These are phyloP conservation scores for Syrmaticus mikado DNA, from an alignment of 2,113 vertebrate species.

Conservation along the genomic window DNA sequence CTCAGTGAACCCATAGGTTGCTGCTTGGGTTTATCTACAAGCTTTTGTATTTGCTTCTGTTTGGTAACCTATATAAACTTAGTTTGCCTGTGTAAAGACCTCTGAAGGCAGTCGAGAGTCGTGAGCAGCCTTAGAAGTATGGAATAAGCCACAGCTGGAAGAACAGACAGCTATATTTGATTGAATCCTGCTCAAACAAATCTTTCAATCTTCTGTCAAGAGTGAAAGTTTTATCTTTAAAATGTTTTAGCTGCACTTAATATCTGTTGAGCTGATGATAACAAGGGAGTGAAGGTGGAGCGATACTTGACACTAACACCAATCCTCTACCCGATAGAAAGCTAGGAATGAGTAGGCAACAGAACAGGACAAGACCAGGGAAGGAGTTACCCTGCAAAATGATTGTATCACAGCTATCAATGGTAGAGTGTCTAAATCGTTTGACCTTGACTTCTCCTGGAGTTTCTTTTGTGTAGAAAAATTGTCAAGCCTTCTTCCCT, in stretches of 20 bases:
- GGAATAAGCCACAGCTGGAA: rapidly evolving
- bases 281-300: background rate
- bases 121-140: background rate
- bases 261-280: background rate
- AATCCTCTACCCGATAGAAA: rapidly evolving
- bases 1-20: background rate
- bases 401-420: background rate
- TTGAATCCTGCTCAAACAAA: too few species aligned
- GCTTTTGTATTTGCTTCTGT: background rate
- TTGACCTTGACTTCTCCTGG: background rate
- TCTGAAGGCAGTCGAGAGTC: background rate
- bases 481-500: background rate
- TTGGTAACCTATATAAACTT: background rate
- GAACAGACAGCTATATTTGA: rapidly evolving
- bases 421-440: too few species aligned
- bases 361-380: background rate
- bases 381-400: background rate
- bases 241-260: rapidly evolving
- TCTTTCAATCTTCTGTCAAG: background rate
- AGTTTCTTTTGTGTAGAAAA: background rate
- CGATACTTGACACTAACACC: background rate
- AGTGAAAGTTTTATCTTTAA: background rate
- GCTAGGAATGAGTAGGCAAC: background rate
- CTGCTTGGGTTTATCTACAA: background rate
- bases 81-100: background rate